Base-by-base conservation (phyloP, 1,140 invertebrate genomes). In the Drosophila ohnishii region DNA sequence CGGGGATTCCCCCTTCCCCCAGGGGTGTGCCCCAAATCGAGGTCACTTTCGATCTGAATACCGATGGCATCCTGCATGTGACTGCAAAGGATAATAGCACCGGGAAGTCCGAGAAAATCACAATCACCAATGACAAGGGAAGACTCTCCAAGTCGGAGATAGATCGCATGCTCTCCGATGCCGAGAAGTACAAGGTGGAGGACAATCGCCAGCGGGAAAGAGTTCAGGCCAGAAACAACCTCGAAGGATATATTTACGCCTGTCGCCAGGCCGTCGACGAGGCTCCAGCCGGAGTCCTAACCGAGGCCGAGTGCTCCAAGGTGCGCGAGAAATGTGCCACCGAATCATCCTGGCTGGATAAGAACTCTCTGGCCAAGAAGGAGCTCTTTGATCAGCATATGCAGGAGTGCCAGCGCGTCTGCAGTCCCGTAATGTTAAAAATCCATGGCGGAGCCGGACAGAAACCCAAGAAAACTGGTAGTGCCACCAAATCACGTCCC, bases 51-150 rank as follows among this genome's bases (percentile, higher is more conserved):
- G 95, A 96, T 86, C 92, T 97, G 48, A 96, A 96, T 75, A 95
- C 95, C 9, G 96, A 96, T 87, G 96, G 96, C 37, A 97, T 97
- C 61, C 83, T 97, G 1, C 95, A 96, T 88, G 96, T 97, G 0
- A 95, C 94, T 4, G 96, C 96, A 9, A 94, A 94, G 84, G 96
- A 97, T 73, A 94, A 92, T 74, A 96, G 95, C 61, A 96, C 95
- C 3, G 96, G 96, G 19, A 95, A 94, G 61, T 94, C 94, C 2
- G 95, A 97, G 83, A 94, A 94, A 77, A 96, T 96, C 63, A 95
- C 96, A 30, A 98, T 98, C 61, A 97, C 96, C 25, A 99, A 99
- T 86, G 97, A 99, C 88, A 98, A 98, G 91, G 97, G 97, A 4
- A 94, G 97, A 22, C 93, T 99, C 3, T 95, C 95, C 25, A 97